Conservation (phyloP, 2,888 invertebrate species). For the Cosmia pyralina region DNA sequence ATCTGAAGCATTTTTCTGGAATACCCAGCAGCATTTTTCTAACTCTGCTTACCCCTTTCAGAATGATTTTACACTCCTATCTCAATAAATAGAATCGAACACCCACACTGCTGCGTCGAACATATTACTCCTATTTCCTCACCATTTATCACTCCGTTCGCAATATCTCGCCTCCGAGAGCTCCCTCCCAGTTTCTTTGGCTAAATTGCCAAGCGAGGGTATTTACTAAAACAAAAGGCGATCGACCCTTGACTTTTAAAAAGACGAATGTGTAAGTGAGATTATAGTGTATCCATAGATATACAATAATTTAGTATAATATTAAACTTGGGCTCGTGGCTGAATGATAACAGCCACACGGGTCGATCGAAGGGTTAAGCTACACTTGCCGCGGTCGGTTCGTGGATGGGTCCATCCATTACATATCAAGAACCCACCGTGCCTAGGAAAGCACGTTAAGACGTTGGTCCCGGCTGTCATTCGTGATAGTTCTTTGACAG, state of each 20-base stretch:
- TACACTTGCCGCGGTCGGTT: no score
- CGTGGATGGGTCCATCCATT: no score
- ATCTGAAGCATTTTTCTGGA: background rate
- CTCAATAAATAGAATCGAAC: slow-evolving; percentile 32
- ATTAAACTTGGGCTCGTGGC: no score
- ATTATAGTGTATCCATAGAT: background rate
- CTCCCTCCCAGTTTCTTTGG: slow-evolving; percentile 10
- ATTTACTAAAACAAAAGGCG: slow-evolving; percentile 36
- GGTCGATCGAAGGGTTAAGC: no score
- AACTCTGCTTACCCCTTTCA: background rate
- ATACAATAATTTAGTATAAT: background rate
- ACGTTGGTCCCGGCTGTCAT: no score
- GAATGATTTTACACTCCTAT: background rate
- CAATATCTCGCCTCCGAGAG: slow-evolving; percentile 40
- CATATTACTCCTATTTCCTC: slow-evolving; percentile 41
- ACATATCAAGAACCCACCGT: no score
- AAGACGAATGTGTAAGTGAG: background rate
- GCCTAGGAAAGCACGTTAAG: no score
- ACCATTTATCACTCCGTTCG: slow-evolving; percentile 59
- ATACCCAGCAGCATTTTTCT: no score
- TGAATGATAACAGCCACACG: no score
- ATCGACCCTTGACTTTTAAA: slow-evolving; percentile 6
- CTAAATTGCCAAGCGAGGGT: slow-evolving; percentile 31
- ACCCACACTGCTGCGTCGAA: slow-evolving; percentile 16
- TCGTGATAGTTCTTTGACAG: no score